Evolutionary conservation across 2,113 vertebrate genomes (phyloP), one percentile per base, ranked within the genome.

Genomic region (Tringa solitaria): DNA sequence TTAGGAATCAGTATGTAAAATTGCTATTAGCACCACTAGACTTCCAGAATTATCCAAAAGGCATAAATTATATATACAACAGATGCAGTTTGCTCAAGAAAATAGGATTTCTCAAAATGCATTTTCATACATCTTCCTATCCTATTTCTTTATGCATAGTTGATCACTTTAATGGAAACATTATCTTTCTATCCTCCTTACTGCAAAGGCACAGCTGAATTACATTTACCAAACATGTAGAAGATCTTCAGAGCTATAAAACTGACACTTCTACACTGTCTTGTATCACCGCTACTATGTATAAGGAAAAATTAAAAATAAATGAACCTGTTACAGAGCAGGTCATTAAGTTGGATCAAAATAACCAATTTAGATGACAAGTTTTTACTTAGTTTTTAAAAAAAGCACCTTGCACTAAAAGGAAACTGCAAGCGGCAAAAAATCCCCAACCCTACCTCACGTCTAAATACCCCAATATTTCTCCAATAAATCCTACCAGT

Each of bases 81-180:
- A 93, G 17, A 96, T 64, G 73, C 28, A 72, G 83, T 94, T 90
- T 80, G 91, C 48, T 93, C 48, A 93, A 57, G 41, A 97, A 97
- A 96, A 80, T 2, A 46, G 37, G 35, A 89, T 97, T 98, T 90
- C 72, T 87, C 87, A 93, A 86, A 92, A 96, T 92, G 85, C 24
- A 80, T 90, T 97, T 94, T 84, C 92, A 96, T 51, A 75, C 33
- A 90, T 87, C 65, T 92, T 93, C 75, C 81, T 72, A 91, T 19
- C 54, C 53, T 89, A 57, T 86, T 92, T 95, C 75, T 96, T 89
- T 70, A 96, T 75, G 87, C 48, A 32, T 30, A 94, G 75, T 73
- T 95, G 84, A 97, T 96, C 89, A 93, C 93, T 97, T 94, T 87
- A 97, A 98, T 96, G 79, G 88, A 97, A 98, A 87, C 86, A 97